Conservation (phyloP, 2,797 vertebrate genomes). For the Sebastes kiyomatsui region DNA sequence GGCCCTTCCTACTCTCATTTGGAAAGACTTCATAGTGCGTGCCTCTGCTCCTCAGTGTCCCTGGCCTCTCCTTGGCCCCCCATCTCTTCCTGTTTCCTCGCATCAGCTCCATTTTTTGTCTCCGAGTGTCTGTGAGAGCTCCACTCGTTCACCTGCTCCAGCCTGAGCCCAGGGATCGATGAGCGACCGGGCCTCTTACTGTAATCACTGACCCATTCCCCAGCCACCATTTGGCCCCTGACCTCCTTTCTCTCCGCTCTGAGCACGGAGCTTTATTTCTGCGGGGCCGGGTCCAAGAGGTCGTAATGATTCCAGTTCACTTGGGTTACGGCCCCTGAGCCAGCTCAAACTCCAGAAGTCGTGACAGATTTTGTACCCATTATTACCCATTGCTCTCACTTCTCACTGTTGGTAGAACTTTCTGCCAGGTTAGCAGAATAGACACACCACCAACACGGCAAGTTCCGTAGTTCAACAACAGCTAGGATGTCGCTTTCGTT, state of each 20-base stretch:
- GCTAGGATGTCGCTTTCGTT: neutral
- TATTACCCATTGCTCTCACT: conserved; percentile 14
- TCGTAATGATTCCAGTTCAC: conserved; percentile 77
- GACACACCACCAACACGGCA: neutral
- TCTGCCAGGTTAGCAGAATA: neutral
- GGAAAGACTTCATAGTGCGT: conserved; percentile 55
- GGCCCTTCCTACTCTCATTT: conserved; percentile 63
- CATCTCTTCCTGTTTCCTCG: conserved; percentile 69
- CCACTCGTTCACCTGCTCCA: conserved; percentile 40
- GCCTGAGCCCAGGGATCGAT: conserved; percentile 77
- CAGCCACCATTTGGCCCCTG: conserved; percentile 77
- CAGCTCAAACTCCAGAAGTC: conserved; percentile 37
- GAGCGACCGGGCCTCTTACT: conserved; percentile 76
- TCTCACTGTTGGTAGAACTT: neutral
- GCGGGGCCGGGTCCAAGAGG: conserved; percentile 61
- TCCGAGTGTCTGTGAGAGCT: conserved; percentile 58
- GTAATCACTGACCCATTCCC: conserved; percentile 85
- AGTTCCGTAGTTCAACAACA: neutral
- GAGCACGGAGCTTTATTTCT: conserved; percentile 71
- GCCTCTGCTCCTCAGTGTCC: conserved; percentile 63
- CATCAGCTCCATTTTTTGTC: conserved; percentile 77
- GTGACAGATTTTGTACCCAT: conserved; percentile 39
- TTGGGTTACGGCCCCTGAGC: conserved; percentile 61
- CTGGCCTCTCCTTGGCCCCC: conserved; percentile 80
- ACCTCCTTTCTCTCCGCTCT: conserved; percentile 64